phyloP scores from a whole-genome alignment of 2,888 invertebrate genomes.

The Nomada ruficornis region DNA sequence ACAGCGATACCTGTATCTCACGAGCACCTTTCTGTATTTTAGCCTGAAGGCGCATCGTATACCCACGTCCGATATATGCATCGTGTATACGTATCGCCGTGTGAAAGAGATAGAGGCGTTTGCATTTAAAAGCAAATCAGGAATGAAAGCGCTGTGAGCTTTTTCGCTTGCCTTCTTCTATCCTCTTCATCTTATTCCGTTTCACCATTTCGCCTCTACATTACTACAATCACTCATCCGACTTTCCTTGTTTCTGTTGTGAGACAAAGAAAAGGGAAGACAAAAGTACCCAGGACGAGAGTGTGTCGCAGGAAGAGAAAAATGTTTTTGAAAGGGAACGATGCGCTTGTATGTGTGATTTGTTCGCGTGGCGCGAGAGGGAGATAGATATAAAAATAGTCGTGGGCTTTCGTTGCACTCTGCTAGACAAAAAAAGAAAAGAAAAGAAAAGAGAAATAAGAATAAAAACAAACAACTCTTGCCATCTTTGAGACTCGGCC shows the following conservation, averaged over 20 bases:
- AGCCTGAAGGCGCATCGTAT: no score
- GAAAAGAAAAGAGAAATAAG: not conserved
- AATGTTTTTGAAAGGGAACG: not conserved
- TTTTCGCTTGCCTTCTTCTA: conserved; percentile 14
- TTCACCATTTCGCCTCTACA: conserved; percentile 4
- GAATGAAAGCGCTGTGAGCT: not conserved
- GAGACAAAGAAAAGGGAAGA: not conserved
- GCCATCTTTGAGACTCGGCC: conserved; percentile 41
- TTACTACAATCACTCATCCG: not conserved
- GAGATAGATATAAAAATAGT: not conserved
- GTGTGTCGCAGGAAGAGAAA: not conserved
- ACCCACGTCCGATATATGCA: no score
- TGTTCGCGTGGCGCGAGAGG: not conserved
- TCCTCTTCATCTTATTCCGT: conserved; percentile 12
- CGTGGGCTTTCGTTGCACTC: conserved; percentile 36
- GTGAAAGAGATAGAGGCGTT: no score
- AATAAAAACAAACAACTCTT: conserved; percentile 18
- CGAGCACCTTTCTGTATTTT: no score
- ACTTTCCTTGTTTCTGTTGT: conserved; percentile 3
- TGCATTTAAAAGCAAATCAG: no score
- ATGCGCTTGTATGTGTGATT: not conserved
- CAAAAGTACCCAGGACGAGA: not conserved
- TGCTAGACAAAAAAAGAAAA: not conserved
- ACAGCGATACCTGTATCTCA: no score
- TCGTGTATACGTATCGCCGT: no score